phyloP scores from a whole-genome alignment of 2,888 invertebrate species.

The Rotaria sp. region DNA sequence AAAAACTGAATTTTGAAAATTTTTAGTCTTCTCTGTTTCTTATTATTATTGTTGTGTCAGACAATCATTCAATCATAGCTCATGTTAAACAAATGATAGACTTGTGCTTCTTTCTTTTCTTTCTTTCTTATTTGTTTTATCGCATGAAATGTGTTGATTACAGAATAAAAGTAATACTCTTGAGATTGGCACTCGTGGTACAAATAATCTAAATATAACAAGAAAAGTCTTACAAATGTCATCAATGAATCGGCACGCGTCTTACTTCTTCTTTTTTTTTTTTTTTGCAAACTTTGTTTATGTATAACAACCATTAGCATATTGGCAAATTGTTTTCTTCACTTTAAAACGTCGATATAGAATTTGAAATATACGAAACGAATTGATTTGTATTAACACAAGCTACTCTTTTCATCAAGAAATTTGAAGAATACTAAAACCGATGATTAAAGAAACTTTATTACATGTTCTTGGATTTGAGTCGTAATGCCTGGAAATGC shows the following conservation, averaged over 20 bases:
- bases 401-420: too few species aligned
- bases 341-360: not conserved
- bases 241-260: not conserved
- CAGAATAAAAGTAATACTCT: slow-evolving; percentile 9
- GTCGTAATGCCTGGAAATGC: too few species aligned
- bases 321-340: not conserved
- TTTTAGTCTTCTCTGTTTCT: not conserved
- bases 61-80: not conserved
- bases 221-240: not conserved
- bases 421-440: too few species aligned
- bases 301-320: not conserved
- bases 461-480: too few species aligned
- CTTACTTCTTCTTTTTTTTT: not conserved
- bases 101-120: not conserved
- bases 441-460: too few species aligned
- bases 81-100: not conserved
- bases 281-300: not conserved
- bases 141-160: slow-evolving; percentile 6
- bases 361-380: too few species aligned
- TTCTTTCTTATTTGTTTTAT: slow-evolving; percentile 1
- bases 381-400: too few species aligned
- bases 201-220: not conserved
- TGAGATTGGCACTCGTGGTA: not conserved
- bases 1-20: not conserved
- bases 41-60: not conserved